A percentile compares a stretch with the other conserved stretches of the same genome.
These are phyloP conservation scores for Coptodon bakossiorum DNA, from an alignment of 2,113 vertebrate species.

Conservation along the genomic window DNA sequence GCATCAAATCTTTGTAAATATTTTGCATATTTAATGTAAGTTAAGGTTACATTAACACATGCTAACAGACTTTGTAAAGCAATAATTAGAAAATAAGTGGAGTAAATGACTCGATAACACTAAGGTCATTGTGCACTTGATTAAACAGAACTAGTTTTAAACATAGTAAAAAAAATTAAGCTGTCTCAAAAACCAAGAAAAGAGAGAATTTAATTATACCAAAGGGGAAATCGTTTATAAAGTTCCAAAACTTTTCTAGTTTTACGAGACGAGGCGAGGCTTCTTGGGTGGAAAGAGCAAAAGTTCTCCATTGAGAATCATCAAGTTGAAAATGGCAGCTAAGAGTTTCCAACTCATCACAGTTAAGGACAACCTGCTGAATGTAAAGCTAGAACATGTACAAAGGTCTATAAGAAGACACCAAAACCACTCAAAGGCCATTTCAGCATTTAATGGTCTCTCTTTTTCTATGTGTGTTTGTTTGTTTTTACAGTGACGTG, in stretches of 20 bases:
- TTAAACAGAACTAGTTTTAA: background rate
- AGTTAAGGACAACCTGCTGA: background rate
- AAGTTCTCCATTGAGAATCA: background rate
- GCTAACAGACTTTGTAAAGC: background rate
- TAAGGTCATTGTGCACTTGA: background rate
- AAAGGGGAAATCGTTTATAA: background rate
- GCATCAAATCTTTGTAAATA: background rate
- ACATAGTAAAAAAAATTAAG: background rate
- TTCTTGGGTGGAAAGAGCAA: background rate
- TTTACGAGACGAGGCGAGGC: fast-evolving
- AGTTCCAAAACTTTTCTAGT: background rate
- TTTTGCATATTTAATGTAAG: background rate
- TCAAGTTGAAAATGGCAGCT: background rate
- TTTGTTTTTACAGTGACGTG: background rate
- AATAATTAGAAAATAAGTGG: too few species aligned
- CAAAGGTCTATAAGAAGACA: background rate
- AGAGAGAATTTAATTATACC: background rate
- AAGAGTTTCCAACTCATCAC: background rate
- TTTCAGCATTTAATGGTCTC: background rate
- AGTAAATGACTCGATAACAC: fast-evolving
- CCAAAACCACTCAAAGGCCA: background rate
- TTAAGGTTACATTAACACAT: background rate
- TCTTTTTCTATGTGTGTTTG: background rate
- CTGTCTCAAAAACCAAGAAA: background rate
- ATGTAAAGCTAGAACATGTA: background rate